Conservation (phyloP, 2,888 invertebrate genomes). For the Lithosia quadra region DNA sequence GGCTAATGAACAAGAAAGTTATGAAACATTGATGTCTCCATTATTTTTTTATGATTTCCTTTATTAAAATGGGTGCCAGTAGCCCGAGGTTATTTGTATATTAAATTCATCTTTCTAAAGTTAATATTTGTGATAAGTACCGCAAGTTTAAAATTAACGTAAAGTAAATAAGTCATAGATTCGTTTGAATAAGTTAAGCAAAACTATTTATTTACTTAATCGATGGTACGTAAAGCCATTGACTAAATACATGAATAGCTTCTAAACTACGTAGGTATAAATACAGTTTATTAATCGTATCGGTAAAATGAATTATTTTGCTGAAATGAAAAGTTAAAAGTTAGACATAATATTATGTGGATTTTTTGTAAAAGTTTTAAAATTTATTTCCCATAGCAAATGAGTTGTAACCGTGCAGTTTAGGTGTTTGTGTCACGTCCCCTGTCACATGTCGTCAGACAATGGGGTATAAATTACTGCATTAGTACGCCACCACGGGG, state of each 20-base stretch:
- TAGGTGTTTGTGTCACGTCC: constrained; percentile 48
- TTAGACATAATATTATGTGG: background rate
- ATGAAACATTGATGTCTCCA: constrained; percentile 36
- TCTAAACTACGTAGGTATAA: too few species aligned
- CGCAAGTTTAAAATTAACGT: background rate
- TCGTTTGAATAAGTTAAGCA: background rate
- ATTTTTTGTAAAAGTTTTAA: constrained; percentile 11
- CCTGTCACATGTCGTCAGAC: constrained; percentile 59
- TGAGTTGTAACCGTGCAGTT: constrained; percentile 38
- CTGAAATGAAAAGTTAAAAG: background rate
- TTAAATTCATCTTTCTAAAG: constrained; percentile 17
- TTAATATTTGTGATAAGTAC: constrained; percentile 14
- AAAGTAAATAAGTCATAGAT: background rate
- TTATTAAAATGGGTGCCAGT: constrained; percentile 32
- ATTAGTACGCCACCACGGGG: constrained; percentile 52
- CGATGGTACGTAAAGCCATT: background rate
- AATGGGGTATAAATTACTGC: constrained; percentile 72
- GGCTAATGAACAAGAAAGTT: constrained; percentile 41
- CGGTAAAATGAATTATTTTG: too few species aligned
- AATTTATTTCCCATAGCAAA: constrained; percentile 35
- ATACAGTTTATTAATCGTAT: too few species aligned
- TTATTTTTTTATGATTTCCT: constrained; percentile 42
- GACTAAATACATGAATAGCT: too few species aligned
- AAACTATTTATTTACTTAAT: background rate
- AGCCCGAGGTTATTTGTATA: constrained; percentile 10